Evolutionary conservation across 2,888 invertebrate genomes (phyloP).

Genomic region (Galeruca laticollis): DNA sequence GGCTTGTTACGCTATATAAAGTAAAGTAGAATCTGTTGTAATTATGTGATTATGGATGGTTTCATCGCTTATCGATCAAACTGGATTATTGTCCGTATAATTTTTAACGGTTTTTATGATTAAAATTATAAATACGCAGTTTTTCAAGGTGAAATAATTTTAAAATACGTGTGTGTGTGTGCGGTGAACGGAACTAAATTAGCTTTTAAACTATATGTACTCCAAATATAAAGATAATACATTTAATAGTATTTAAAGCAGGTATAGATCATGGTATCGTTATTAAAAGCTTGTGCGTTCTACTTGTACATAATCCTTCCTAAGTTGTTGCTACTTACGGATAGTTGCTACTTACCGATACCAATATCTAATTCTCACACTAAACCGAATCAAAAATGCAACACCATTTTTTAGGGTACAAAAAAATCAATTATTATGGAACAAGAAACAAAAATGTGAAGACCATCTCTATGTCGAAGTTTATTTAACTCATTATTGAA

Average conservation of each 20-base stretch:
- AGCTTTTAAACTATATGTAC: too few species aligned
- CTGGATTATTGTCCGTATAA: slow-evolving; percentile 55
- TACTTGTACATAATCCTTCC: too few species aligned
- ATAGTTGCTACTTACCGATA: too few species aligned
- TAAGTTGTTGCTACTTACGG: too few species aligned
- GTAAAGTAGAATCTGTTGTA: slow-evolving; percentile 50
- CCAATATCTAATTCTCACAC: too few species aligned
- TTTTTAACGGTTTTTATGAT: slow-evolving; percentile 56
- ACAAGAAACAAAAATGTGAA: neutral
- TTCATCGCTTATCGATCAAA: slow-evolving; percentile 49
- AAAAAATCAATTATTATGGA: neutral
- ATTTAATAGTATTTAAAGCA: too few species aligned
- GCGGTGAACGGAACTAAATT: neutral
- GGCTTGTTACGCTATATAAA: slow-evolving; percentile 37
- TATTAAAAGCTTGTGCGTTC: too few species aligned
- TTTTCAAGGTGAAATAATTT: slow-evolving; percentile 40
- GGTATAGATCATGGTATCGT: too few species aligned
- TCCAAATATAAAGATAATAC: too few species aligned
- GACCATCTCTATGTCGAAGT: neutral
- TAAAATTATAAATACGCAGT: slow-evolving; percentile 56
- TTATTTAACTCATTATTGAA: slow-evolving; percentile 8
- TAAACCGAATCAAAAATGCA: neutral
- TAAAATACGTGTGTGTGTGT: neutral
- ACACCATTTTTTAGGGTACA: neutral
- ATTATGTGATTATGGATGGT: slow-evolving; percentile 57